Percentiles rank a stretch among this genome's conserved stretches.
Conservation (phyloP, 2,113 vertebrate species). For the Mugil cephalus region DNA sequence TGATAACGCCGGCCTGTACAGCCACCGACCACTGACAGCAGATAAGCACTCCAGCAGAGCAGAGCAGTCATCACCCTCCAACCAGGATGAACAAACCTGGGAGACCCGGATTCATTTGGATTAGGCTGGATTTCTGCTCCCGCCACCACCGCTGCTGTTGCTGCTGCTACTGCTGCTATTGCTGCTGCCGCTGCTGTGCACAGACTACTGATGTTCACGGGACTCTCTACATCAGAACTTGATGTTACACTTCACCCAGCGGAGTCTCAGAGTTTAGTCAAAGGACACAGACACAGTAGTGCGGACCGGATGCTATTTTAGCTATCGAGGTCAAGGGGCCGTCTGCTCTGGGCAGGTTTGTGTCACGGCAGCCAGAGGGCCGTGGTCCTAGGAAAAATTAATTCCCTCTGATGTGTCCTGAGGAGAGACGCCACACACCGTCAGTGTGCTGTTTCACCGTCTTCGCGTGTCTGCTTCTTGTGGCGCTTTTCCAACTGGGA, state of each 20-base stretch:
- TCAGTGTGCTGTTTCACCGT: conserved; percentile 33
- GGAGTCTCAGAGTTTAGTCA: conserved; percentile 63
- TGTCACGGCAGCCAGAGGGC: conserved; percentile 33
- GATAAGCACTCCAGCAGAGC: conserved; percentile 82
- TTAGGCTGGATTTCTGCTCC: conserved; percentile 80
- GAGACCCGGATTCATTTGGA: conserved; percentile 84
- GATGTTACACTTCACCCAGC: conserved; percentile 66
- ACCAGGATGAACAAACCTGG: conserved; percentile 79
- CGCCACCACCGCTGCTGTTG: neutral
- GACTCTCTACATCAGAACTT: conserved; percentile 63
- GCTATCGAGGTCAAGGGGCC: conserved; percentile 66
- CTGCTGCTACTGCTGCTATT: conserved; percentile 52
- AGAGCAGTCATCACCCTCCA: conserved; percentile 75
- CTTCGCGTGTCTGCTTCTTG: conserved; percentile 28
- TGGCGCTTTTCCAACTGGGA: conserved; percentile 26
- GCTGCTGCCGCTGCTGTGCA: conserved; percentile 61
- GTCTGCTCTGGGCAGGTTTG: conserved; percentile 53
- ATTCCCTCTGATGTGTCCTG: conserved; percentile 38
- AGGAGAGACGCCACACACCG: conserved; percentile 31
- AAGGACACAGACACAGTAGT: conserved; percentile 55
- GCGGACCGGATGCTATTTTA: conserved; percentile 70
- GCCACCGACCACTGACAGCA: conserved; percentile 78
- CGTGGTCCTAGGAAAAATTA: neutral
- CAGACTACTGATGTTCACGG: conserved; percentile 78
- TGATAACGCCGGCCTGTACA: conserved; percentile 81